phyloP scores from a whole-genome alignment of 2,797 vertebrate species.

The Lutjanus argentimaculatus region DNA sequence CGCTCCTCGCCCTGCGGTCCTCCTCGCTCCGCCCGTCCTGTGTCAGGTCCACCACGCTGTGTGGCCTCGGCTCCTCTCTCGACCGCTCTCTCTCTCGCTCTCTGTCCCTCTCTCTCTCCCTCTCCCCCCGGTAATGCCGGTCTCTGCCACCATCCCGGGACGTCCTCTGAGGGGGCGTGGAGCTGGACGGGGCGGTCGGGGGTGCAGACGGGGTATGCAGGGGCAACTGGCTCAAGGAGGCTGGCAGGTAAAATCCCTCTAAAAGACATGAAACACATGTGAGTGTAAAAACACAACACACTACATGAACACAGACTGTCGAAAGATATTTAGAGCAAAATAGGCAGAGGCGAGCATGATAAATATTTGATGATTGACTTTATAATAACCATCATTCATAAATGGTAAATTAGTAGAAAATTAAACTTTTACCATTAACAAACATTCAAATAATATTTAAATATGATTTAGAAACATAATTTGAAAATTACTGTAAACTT shows the following conservation, averaged over 20 bases:
- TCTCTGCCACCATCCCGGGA: conserved; percentile 89
- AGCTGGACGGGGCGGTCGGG: conserved; percentile 81
- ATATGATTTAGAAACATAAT: too few species aligned
- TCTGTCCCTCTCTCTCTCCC: conserved; percentile 87
- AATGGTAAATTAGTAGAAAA: too few species aligned
- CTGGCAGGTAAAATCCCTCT: conserved; percentile 95
- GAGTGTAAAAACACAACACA: conserved; percentile 16
- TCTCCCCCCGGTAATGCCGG: conserved; percentile 77
- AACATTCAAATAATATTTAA: too few species aligned
- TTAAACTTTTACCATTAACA: too few species aligned
- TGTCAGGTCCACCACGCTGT: conserved; percentile 88
- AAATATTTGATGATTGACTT: conserved; percentile 18
- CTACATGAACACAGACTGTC: not conserved
- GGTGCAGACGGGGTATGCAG: conserved; percentile 88
- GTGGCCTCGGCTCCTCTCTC: conserved; percentile 88
- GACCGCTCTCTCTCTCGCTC: conserved; percentile 71
- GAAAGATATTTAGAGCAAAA: conserved; percentile 12
- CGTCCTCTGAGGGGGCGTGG: conserved; percentile 85
- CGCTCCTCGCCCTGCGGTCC: conserved; percentile 59
- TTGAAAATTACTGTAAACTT: too few species aligned
- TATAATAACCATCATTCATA: too few species aligned
- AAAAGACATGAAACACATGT: conserved; percentile 43
- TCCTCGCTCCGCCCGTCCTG: conserved; percentile 50
- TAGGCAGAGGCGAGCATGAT: conserved; percentile 20
- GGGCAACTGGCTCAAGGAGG: conserved; percentile 83